Percentiles rank a stretch among this genome's conserved stretches.
phyloP scores from a whole-genome alignment of 2,797 vertebrate genomes.

The Emydoidea blandingii region DNA sequence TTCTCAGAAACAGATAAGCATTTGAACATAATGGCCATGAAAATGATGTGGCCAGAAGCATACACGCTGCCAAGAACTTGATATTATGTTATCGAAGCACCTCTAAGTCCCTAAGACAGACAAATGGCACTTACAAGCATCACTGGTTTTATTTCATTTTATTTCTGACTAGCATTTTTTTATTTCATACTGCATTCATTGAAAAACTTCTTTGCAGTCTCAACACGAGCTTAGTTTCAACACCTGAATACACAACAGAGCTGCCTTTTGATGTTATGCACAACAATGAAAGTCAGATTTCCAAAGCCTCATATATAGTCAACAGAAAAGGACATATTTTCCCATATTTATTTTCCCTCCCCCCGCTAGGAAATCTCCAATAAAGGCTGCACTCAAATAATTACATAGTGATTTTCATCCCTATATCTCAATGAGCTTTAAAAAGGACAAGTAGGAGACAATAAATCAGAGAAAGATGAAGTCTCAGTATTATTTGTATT shows the following conservation, averaged over 20 bases:
- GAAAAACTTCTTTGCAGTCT: constrained; percentile 15
- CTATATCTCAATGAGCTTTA: neutral
- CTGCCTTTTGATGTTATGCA: constrained; percentile 43
- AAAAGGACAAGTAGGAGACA: constrained; percentile 26
- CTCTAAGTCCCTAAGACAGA: constrained; percentile 18
- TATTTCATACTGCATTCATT: constrained; percentile 18
- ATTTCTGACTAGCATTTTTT: constrained; percentile 34
- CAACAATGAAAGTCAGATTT: constrained; percentile 52
- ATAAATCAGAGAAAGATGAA: constrained; percentile 23
- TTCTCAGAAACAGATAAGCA: constrained; percentile 39
- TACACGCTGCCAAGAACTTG: neutral
- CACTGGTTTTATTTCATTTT: constrained; percentile 14
- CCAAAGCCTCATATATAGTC: constrained; percentile 27
- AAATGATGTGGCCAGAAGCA: constrained; percentile 36
- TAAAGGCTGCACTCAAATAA: constrained; percentile 58
- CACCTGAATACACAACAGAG: constrained; percentile 26
- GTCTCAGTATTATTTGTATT: neutral
- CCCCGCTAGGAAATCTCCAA: constrained; percentile 9
- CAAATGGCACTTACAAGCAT: constrained; percentile 31
- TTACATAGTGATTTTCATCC: constrained; percentile 48
- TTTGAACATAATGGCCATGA: constrained; percentile 51
- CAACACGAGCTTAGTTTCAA: neutral
- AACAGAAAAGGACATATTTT: constrained; percentile 10
- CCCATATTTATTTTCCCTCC: constrained; percentile 11
- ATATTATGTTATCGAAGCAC: constrained; percentile 14